Base-by-base conservation (phyloP, 2,888 invertebrate genomes). In the Germaria angustata region DNA sequence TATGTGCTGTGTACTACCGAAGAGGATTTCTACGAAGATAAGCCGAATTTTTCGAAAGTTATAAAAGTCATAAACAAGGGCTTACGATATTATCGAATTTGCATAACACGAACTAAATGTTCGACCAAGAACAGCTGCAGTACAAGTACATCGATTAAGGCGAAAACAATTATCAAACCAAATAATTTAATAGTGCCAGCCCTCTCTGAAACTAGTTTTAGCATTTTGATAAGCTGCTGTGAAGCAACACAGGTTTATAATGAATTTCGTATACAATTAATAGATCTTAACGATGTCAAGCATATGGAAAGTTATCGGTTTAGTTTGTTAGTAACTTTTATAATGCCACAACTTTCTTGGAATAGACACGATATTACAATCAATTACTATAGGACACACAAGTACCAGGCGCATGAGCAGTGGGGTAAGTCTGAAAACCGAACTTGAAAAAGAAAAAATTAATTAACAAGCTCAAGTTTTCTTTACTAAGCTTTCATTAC, bases 31-130 rank as follows among this genome's bases (percentile, higher is more conserved):
- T 46, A 71, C 9, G 78, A 72, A 0, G 81, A 86, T 9, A 57
- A 80, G 5, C 86, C 78, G 8, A 84, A 81, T 0, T 85, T 86
- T 49, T 73, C 75, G 3, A 86, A 86, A 36, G 68, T 77, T 0
- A 78, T 90, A 0, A 85, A 79, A n/a, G 86, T 89, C 0, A 78
- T 66, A 1, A 91, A 90, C 78, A 84, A 72, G 9, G 90, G 91
- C 2, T 34, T 72, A 28, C 87, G 87, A 1, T 13, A 63, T 0
- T 91, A 91, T 79, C 88, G 87, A n/a, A 13, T 90, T 2, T 72
- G 69, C 1, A 85, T 90, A 17, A 77, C 73, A 1, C 87, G 87
- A 0, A 66, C 86, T 0, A 89, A 71, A 46, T 39, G 63, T 57
- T 68, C 71, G 0, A 5, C 81, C 28, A n/a, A 85, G 81, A 11